Evolutionary conservation across 2,888 invertebrate species (phyloP).

Genomic region (Hirtodrosophila cameraria): DNA sequence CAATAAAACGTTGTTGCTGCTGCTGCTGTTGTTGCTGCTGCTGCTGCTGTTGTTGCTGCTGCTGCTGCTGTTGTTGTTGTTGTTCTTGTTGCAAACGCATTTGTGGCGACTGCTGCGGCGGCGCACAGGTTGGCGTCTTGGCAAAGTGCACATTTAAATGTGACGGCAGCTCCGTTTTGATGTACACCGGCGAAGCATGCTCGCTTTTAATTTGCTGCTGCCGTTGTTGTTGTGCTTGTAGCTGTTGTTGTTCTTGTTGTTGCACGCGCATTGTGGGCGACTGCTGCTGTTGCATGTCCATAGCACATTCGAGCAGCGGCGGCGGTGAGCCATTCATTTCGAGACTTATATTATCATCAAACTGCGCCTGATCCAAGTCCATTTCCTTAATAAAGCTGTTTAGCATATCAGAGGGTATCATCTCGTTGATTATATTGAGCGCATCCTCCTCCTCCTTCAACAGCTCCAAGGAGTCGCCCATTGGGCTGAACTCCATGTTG

Average conservation of each 20-base stretch:
- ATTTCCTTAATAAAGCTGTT: constrained; percentile 81
- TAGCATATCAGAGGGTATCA: constrained; percentile 82
- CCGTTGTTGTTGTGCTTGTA: constrained; percentile 17
- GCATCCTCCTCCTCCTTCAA: constrained; percentile 83
- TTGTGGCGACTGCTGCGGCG: too few species aligned
- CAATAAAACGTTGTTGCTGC: constrained; percentile 30
- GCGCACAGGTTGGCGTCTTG: too few species aligned
- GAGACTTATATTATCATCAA: constrained; percentile 67
- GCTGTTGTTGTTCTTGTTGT: constrained; percentile 17
- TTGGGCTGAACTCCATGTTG: constrained; percentile 76
- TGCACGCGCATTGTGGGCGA: constrained; percentile 15
- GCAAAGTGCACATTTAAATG: background rate
- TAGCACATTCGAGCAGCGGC: constrained; percentile 55
- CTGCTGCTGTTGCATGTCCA: constrained; percentile 49
- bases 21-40: too few species aligned
- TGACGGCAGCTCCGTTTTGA: constrained; percentile 65
- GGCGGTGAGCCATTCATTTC: constrained; percentile 50
- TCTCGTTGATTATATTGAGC: constrained; percentile 82
- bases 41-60: too few species aligned
- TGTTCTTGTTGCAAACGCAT: too few species aligned
- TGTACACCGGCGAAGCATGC: constrained; percentile 56
- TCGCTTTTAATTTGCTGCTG: constrained; percentile 57
- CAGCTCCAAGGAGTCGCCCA: constrained; percentile 78
- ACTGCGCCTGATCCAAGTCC: constrained; percentile 75
- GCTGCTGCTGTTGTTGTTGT: too few species aligned